Percentiles rank a stretch among this genome's conserved stretches.
Conservation (phyloP, 2,888 invertebrate species). For the Pristionchus exspectatus region DNA sequence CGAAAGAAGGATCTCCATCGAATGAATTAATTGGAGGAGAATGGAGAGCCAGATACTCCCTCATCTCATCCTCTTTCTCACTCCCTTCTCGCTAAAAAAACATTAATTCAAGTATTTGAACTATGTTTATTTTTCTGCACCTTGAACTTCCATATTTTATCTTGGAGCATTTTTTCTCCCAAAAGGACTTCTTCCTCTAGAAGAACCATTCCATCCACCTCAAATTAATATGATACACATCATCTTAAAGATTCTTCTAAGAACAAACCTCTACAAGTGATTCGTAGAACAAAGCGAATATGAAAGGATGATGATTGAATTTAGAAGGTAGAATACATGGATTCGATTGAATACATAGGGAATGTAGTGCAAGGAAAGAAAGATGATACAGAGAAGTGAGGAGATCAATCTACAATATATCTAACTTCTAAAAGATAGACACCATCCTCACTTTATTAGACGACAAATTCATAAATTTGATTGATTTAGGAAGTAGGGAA, state of each 20-base stretch:
- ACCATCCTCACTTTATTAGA: slow-evolving; percentile 40
- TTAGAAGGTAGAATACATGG: not conserved
- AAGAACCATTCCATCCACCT: slow-evolving; percentile 43
- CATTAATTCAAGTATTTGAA: not conserved
- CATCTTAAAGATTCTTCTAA: not conserved
- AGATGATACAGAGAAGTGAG: slow-evolving; percentile 34
- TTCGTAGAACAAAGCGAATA: slow-evolving; percentile 43
- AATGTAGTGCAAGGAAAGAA: slow-evolving; percentile 22
- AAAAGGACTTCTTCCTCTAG: slow-evolving; percentile 44
- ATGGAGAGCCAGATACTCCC: slow-evolving; percentile 15
- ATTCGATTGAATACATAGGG: slow-evolving; percentile 47
- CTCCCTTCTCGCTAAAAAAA: slow-evolving; percentile 14
- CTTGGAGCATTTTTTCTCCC: slow-evolving; percentile 45
- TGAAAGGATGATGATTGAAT: slow-evolving; percentile 52
- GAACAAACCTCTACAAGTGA: slow-evolving; percentile 11
- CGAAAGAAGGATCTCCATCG: not conserved
- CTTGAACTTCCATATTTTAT: slow-evolving; percentile 49
- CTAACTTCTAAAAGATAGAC: not conserved
- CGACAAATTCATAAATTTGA: slow-evolving; percentile 42
- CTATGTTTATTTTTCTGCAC: not conserved
- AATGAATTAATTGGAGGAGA: slow-evolving; percentile 35
- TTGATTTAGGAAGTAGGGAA: slow-evolving; percentile 18
- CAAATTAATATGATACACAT: not conserved
- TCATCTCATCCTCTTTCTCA: not conserved
- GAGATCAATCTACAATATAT: not conserved